phyloP scores from a whole-genome alignment of 2,888 invertebrate species.

The Mimachlamys varia region DNA sequence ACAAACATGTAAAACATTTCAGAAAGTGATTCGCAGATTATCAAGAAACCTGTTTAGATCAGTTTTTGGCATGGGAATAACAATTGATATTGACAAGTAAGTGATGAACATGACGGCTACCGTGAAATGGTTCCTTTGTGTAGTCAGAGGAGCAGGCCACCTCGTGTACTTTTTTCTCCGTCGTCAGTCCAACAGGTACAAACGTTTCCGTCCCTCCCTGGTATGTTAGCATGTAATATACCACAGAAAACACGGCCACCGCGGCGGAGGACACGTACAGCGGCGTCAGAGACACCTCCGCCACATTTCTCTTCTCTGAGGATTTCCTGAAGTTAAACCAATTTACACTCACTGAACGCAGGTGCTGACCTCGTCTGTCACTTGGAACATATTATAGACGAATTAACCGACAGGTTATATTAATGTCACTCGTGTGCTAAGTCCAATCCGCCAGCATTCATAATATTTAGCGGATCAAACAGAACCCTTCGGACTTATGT shows the following conservation, averaged over 20 bases:
- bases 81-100: too few relatives aligned
- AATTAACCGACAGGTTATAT: too few relatives aligned
- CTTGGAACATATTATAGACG: too few relatives aligned
- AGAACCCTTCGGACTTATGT: too few relatives aligned
- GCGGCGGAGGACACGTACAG: background rate
- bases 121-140: constrained; percentile 42
- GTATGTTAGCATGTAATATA: background rate
- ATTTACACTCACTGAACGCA: background rate
- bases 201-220: constrained; percentile 38
- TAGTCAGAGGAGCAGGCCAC: constrained; percentile 57
- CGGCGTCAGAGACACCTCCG: background rate
- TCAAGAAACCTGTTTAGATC: too few relatives aligned
- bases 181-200: constrained; percentile 40
- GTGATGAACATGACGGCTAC: background rate
- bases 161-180: constrained; percentile 42
- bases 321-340: background rate
- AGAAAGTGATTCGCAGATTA: too few relatives aligned
- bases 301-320: background rate
- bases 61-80: too few relatives aligned
- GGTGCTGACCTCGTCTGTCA: too few relatives aligned
- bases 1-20: too few relatives aligned
- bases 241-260: background rate
- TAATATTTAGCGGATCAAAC: too few relatives aligned
- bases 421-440: too few relatives aligned
- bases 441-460: too few relatives aligned